These are phyloP conservation scores for Spinibarbus caldwelli DNA, from an alignment of 2,797 vertebrate species.

Conservation along the genomic window DNA sequence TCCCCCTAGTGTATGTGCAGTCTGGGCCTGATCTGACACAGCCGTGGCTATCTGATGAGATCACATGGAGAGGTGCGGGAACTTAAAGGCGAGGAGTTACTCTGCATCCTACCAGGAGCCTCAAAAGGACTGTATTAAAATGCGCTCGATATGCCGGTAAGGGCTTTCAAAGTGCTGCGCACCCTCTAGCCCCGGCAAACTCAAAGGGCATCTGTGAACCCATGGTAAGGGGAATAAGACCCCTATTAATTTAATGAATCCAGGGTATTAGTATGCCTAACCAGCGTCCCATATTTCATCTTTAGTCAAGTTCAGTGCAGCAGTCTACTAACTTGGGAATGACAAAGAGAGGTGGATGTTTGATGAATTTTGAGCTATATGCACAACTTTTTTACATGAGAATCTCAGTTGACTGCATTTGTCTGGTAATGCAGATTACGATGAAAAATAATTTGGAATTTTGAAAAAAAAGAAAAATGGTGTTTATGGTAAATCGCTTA, in stretches of 20 bases:
- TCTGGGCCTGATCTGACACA: conserved; percentile 68
- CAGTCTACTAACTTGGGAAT: conserved; percentile 73
- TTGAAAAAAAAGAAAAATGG: not conserved
- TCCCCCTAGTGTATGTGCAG: conserved; percentile 44
- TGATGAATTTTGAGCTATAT: conserved; percentile 72
- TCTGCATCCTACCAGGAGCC: conserved; percentile 79
- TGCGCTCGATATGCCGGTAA: conserved; percentile 81
- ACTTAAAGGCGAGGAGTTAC: conserved; percentile 80
- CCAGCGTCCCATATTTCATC: conserved; percentile 73
- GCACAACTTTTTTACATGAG: conserved; percentile 67
- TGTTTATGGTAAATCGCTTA: not conserved
- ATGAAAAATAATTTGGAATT: not conserved
- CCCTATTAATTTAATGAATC: conserved; percentile 83
- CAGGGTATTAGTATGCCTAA: conserved; percentile 81
- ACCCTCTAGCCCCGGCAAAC: conserved; percentile 80
- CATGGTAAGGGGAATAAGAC: conserved; percentile 76
- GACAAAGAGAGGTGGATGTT: conserved; percentile 74
- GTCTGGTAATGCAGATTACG: conserved; percentile 67
- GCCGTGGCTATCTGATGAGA: conserved; percentile 77
- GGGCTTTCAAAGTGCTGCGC: conserved; percentile 80
- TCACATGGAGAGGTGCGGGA: conserved; percentile 77
- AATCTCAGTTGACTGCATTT: conserved; percentile 65
- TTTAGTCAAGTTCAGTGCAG: conserved; percentile 73
- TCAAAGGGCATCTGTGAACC: conserved; percentile 81
- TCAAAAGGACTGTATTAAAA: conserved; percentile 82